Evolutionary conservation across 1,140 invertebrate species (phyloP), one percentile per base, ranked within the genome.

Genomic region (Nymphalis io): DNA sequence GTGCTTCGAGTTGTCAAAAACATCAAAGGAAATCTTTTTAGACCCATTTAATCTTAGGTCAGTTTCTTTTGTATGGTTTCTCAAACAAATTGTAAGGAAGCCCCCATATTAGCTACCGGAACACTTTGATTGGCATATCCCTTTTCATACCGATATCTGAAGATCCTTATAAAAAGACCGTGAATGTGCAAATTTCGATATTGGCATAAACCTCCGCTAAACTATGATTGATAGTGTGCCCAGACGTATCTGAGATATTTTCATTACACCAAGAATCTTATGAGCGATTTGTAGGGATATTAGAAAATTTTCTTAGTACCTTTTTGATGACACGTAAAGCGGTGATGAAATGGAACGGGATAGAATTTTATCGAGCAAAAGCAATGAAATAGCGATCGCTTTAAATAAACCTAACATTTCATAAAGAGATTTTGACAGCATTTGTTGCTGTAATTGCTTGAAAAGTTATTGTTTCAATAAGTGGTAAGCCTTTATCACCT

Each of bases 201-300:
- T 87, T 87, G 81, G 81, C 82, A 80, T 82, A 83, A 80, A 76
- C 80, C 72, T 76, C 68, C 75, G 72, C 75, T 82, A 82, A 86
- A 85, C 79, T 82, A 89, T 88, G 85, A 89, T 89, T 88, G 87
- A 89, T 89, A 87, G 82, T 87, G 81, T 74, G 64, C 60, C 62
- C 79, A 71, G 76, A 74, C 69, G 83, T 85, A 82, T 83, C 75
- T 60, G 64, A 67, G 75, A 79, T 79, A 73, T 69, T 73, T 74
- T 75, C 80, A 72, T 76, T 64, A 70, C 62, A 60, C 68, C 40
- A 59, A 63, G 59, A 58, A 71, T 73, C 78, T 73, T 79, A 77
- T 73, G 72, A 76, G 62, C 78, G 76, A 82, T 88, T 86, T 85
- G 83, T 84, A 60, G 74, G 79, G 77, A 86, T 84, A 84, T 85